Evolutionary conservation across 2,888 invertebrate genomes (phyloP), one percentile per base, ranked within the genome.

Genomic region (Axea sp.): DNA sequence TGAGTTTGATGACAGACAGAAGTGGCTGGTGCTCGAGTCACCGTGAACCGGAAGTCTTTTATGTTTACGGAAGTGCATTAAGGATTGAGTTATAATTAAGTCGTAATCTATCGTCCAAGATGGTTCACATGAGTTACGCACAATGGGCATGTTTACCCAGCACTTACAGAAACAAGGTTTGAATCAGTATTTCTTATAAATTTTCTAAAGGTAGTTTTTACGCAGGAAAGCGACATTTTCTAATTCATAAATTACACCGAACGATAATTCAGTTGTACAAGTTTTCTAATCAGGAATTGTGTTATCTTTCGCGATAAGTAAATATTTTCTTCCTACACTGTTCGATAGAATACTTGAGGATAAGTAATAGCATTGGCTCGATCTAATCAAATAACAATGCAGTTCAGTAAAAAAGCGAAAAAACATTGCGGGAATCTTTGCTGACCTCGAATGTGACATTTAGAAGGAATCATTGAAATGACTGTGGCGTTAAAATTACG

Each of bases 81-180:
- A 19, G 19, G 19, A 12, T 12, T 47, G 37, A 17, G 28, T 15
- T 45, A 47, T 67, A 31, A 68, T 26, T 39, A 7, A 33, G n/a
- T n/a, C 28, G 35, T 24, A 30, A 4, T 49, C 30, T 9, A 45
- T 15, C 73, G 53, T 30, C 47, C 15, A 76, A 68, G 75, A 87
- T 87, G 87, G 87, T 87, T 77, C 86, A 87, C 79, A 87, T 82
- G 85, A 87, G 86, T 77, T 87, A 87, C 77, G 87, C 87, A 49
- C 84, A 87, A 60, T 87, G 87, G 87, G 87, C 87, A 55, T 87
- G 87, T 62, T 78, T 87, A 80, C 87, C 87, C 73, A 87, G 86
- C 80, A 87, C 87, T 78, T 87, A 87, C 74, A 83, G 87, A 71
- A 87, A 86, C 69, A 87, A 87, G 87, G 87, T 87, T 82, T 64